phyloP scores from a whole-genome alignment of 2,888 invertebrate genomes.

The Ochropleura leucogaster region DNA sequence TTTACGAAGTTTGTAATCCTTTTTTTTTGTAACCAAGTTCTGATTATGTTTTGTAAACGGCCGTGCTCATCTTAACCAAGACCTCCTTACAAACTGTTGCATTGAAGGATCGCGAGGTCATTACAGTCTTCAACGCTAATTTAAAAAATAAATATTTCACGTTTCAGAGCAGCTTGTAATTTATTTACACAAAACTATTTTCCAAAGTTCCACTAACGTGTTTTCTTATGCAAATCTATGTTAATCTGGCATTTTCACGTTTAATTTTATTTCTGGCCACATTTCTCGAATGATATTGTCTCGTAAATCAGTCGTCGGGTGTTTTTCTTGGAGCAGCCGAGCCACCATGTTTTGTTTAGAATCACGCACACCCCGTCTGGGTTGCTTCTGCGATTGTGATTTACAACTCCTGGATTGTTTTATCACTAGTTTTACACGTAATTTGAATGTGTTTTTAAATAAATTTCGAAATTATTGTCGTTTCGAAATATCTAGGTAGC shows the following conservation, averaged over 20 bases:
- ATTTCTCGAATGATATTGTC: conserved; percentile 88
- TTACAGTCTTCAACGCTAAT: conserved; percentile 42
- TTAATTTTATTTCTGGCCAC: conserved; percentile 87
- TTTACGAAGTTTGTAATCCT: no score
- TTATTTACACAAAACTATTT: conserved; percentile 64
- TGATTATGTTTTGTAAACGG: not conserved
- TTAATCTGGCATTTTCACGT: conserved; percentile 83
- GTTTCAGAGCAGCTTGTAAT: conserved; percentile 50
- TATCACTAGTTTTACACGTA: conserved; percentile 74
- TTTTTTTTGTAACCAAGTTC: not conserved
- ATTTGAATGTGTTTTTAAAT: conserved; percentile 70
- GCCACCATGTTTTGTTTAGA: conserved; percentile 88
- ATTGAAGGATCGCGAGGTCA: conserved; percentile 23
- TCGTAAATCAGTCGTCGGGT: conserved; percentile 88
- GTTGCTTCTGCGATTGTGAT: conserved; percentile 84
- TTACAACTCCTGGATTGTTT: conserved; percentile 82
- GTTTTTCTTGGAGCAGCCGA: conserved; percentile 88
- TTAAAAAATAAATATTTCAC: conserved; percentile 42
- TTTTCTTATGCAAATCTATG: conserved; percentile 80
- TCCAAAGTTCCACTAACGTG: conserved; percentile 60
- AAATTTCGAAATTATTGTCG: conserved; percentile 51
- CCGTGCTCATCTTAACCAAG: not conserved
- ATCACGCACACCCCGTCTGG: conserved; percentile 88
- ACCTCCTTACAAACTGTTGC: conserved; percentile 8
- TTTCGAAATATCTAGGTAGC: conserved; percentile 21